Conservation (phyloP, 2,113 vertebrate species). For the Grus americana region DNA sequence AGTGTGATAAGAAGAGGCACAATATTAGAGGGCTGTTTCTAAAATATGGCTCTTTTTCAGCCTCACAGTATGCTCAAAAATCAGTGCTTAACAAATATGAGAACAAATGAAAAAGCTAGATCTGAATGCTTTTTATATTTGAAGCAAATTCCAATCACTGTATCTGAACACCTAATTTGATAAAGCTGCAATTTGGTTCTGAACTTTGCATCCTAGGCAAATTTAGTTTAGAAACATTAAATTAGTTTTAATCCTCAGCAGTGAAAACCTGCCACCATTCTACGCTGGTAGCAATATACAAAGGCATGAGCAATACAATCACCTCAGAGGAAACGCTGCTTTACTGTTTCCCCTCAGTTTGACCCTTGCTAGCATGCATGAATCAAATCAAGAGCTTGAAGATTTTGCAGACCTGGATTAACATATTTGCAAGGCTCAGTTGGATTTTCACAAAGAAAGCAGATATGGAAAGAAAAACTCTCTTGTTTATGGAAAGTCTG, state of each 20-base stretch:
- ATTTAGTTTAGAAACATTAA: constrained; percentile 29
- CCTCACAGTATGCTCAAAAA: neutral
- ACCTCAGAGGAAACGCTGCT: constrained; percentile 26
- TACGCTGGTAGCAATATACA: neutral
- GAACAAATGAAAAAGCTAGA: neutral
- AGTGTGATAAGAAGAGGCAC: neutral
- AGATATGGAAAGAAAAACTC: constrained; percentile 52
- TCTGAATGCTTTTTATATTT: neutral
- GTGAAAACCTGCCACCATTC: constrained; percentile 5
- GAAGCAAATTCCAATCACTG: neutral
- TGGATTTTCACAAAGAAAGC: constrained; percentile 52
- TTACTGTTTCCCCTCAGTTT: constrained; percentile 50
- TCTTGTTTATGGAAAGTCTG: constrained; percentile 55
- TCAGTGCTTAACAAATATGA: neutral
- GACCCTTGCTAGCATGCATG: constrained; percentile 36
- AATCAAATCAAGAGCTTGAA: constrained; percentile 62
- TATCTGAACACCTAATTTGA: neutral
- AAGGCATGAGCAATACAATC: constrained; percentile 5
- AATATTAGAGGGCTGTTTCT: neutral
- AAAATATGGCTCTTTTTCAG: neutral
- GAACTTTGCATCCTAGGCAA: neutral
- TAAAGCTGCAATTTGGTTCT: neutral
- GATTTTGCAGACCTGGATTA: constrained; percentile 63
- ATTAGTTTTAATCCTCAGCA: constrained; percentile 10
- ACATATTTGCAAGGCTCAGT: constrained; percentile 57